Base-by-base conservation (phyloP, 2,113 vertebrate genomes). In the Sylvilagus bachmani region DNA sequence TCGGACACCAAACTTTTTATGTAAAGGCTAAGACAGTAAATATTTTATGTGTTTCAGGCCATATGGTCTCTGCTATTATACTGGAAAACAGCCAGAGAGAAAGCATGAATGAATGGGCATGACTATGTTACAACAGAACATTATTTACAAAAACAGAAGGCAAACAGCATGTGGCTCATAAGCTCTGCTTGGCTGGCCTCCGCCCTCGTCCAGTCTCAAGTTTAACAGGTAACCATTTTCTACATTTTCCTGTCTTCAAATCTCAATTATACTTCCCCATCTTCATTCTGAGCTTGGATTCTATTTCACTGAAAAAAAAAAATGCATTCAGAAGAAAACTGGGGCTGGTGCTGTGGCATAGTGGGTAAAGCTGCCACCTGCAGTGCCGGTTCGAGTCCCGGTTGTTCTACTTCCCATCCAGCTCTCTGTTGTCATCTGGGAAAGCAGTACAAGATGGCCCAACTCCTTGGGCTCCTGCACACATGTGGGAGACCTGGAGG, bases 251-350 rank as follows among this genome's bases (percentile, higher is more conserved):
- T 89, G 31, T 74, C 66, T 44, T 94, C 70, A 51, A 74, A 64
- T 84, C 27, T 90, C 75, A 92, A 83, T 24, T 70, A 24, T 73
- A 49, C 3, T 71, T 75, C 4, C 33, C 31, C 31, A 55, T 84
- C 27, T 73, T 95, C 61, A 80, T 13, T 61, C 51, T 87, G 74
- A 95, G 75, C 10, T 44, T 93, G 14, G 19, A 82, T 81, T 36
- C 69, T 73, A 84, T 55, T 89, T 91, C 38, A 79, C 38, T 94
- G 67, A 89, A 94, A 92, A 82, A 92, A 82, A 95, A 3, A 86
- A 75, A 97, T 27, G 8, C n/a, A 90, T 84, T 70, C 55, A 70
- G 51, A 90, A 96, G 62, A 91, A 91, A 81, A 77, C 67, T 75
- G 38, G 38, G 38, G 38, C 38, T 6, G 38, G 38, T 44, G 38